Conservation (phyloP, 2,888 invertebrate genomes). For the Anodontia alba region DNA sequence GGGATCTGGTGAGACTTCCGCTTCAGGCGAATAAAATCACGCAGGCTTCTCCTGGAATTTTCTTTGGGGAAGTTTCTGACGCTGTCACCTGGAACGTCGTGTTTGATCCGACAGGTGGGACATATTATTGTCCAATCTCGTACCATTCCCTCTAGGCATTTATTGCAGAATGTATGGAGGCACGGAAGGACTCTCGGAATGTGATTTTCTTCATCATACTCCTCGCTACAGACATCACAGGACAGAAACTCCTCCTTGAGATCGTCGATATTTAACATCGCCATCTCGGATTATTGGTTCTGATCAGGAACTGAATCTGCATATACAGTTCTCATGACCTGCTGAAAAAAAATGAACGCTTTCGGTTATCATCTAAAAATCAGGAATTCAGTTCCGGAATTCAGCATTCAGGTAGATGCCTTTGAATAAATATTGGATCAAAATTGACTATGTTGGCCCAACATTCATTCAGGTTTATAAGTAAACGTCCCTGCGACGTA, state of each 20-base stretch:
- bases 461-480: too few relatives aligned
- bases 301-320: too few relatives aligned
- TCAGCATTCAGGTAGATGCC: too few relatives aligned
- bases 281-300: neutral
- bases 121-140: conserved; percentile 66
- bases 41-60: conserved; percentile 60
- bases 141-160: conserved; percentile 62
- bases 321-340: too few relatives aligned
- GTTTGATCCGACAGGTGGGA: conserved; percentile 64
- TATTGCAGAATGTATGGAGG: conserved; percentile 62
- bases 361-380: too few relatives aligned
- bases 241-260: conserved; percentile 63
- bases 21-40: conserved; percentile 66
- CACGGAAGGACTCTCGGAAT: conserved; percentile 65
- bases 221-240: conserved; percentile 66
- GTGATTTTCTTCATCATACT: conserved; percentile 62
- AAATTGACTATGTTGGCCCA: too few relatives aligned
- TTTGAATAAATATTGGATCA: too few relatives aligned
- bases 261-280: conserved; percentile 60
- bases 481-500: too few relatives aligned
- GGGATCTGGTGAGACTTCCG: conserved; percentile 62
- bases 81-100: conserved; percentile 59
- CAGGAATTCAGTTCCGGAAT: too few relatives aligned
- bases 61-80: conserved; percentile 63
- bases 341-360: too few relatives aligned